Evolutionary conservation across 2,113 vertebrate genomes (phyloP), one percentile per base, ranked within the genome.

Genomic region (Cervus canadensis): DNA sequence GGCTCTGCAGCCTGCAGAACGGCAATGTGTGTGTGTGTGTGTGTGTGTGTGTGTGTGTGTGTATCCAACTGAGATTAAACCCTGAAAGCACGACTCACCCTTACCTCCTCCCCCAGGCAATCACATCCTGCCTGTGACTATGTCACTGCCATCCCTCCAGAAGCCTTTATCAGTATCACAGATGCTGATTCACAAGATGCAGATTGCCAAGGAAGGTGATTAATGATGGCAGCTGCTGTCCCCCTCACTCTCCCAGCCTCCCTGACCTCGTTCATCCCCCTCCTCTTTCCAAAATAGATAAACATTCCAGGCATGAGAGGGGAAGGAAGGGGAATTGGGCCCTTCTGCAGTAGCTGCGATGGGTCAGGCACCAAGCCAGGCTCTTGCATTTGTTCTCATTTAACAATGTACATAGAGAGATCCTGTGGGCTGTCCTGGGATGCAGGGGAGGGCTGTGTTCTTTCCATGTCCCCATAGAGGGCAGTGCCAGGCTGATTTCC

Each of bases 111-210:
- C 89, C 87, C 56, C 86, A 33, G 52, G 33, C 48, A 40, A 3
- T 93, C 93, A 87, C 57, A 89, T 76, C 74, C 87, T 74, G 59
- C 54, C 71, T 88, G 40, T 33, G 87, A 96, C 94, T 25, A 1
- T 94, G 91, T 86, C 93, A 95, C 87, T 76, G 48, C 95, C 82
- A 50, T 81, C 87, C 91, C 88, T 45, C 81, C 59, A 79, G 86
- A 57, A 87, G 36, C 90, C 79, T 83, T 86, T 90, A 78, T 96
- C 90, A 40, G 62, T 45, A 60, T 97, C 97, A 92, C 96, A 98
- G 97, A 96, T 96, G 96, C 96, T 94, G 96, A 97, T 88, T 96
- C 94, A 93, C 87, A 84, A 88, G 84, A 92, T 89, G 88, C 90
- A 95, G 50, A 85, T 92, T 96, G 90, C 96, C 81, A 78, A 81